phyloP scores from a whole-genome alignment of 2,113 vertebrate genomes.

The Rousettus leschenaultii region DNA sequence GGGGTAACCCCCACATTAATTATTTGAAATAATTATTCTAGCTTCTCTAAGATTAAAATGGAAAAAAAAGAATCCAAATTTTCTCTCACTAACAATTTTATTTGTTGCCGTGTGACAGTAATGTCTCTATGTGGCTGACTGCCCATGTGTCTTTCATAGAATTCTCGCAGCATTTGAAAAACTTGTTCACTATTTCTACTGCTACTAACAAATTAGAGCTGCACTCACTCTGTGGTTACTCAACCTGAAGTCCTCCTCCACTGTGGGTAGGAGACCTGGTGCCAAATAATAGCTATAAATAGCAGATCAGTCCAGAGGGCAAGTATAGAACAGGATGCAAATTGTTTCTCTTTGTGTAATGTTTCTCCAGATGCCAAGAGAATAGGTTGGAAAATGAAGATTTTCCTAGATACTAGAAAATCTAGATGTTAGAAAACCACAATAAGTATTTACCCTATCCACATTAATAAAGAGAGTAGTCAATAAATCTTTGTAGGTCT shows the following conservation, averaged over 20 bases:
- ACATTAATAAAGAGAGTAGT: neutral
- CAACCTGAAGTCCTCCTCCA: neutral
- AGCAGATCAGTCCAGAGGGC: neutral
- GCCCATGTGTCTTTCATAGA: neutral
- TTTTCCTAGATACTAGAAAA: neutral
- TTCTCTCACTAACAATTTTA: neutral
- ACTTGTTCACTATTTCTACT: neutral
- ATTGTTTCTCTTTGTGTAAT: neutral
- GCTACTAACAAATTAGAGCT: neutral
- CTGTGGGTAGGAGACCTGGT: neutral
- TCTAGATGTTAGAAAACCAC: neutral
- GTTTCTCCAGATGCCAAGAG: neutral
- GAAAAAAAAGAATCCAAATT: neutral
- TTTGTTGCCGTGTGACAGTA: neutral
- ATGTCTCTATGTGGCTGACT: slow-evolving; percentile 11
- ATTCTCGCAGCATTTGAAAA: neutral
- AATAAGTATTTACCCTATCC: neutral
- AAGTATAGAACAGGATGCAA: neutral
- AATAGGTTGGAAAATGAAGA: neutral
- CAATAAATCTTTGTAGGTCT: neutral
- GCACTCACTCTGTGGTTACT: neutral
- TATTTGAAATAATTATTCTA: neutral
- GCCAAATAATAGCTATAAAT: neutral
- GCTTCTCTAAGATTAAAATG: neutral
- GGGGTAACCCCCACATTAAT: neutral